Percentiles rank a stretch among this genome's conserved stretches.
Evolutionary conservation across 2,888 invertebrate genomes (phyloP).

Genomic region (Ernsta delagoae): DNA sequence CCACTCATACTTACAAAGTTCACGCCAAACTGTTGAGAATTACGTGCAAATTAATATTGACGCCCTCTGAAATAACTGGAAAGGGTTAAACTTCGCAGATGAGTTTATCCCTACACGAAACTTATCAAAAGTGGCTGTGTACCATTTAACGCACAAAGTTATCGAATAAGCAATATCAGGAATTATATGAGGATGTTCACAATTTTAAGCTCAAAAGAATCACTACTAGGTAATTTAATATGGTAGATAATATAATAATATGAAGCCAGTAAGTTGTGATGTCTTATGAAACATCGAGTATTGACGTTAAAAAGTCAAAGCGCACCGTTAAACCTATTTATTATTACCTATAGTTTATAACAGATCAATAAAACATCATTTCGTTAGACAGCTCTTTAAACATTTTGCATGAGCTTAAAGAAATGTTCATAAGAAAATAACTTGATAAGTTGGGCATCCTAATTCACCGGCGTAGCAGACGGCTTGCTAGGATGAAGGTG

Average conservation of each 20-base stretch:
- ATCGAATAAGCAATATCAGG: conserved; percentile 20
- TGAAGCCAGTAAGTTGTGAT: too few species aligned
- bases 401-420: not conserved
- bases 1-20: conserved; percentile 66
- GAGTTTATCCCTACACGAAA: conserved; percentile 34
- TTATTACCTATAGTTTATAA: too few species aligned
- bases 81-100: conserved; percentile 35
- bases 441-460: conserved; percentile 52
- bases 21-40: conserved; percentile 55
- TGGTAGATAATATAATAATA: too few species aligned
- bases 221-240: too few species aligned
- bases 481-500: conserved; percentile 61
- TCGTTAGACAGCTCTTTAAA: too few species aligned
- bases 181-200: not conserved
- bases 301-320: too few species aligned
- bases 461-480: conserved; percentile 71
- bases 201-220: too few species aligned
- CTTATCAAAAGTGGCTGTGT: conserved; percentile 30
- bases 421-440: conserved; percentile 6
- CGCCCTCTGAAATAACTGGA: conserved; percentile 36
- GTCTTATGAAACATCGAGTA: too few species aligned
- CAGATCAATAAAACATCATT: too few species aligned
- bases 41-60: conserved; percentile 56
- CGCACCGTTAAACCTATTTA: too few species aligned
- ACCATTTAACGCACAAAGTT: conserved; percentile 31